Base-by-base conservation (phyloP, 1,140 invertebrate genomes). In the Leptopilina clavipes region DNA sequence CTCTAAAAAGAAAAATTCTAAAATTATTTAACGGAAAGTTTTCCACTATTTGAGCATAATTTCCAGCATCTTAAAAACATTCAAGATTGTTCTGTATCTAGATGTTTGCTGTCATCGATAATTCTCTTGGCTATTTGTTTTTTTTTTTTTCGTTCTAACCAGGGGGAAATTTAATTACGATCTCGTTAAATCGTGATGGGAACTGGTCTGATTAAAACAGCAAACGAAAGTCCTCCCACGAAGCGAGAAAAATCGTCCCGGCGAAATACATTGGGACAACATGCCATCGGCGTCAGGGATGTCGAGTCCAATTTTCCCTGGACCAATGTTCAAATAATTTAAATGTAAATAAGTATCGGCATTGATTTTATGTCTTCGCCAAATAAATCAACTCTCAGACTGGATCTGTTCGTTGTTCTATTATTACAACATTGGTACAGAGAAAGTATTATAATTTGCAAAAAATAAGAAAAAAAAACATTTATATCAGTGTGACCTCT, bases 341-440 rank as follows among this genome's bases (percentile, higher is more conserved):
- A 74, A 74, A 79, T 79, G 59, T 70, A 76, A 79, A 79, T 79
- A 75, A 74, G 78, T 76, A 79, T 76, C 59, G 72, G 72, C 74
- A 76, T 76, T 71, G 77, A 70, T 74, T 79, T 75, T 73, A 52
- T 72, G 25, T 44, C 31, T 54, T 31, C 7, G n/a, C 25, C 14
- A 45, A 31, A 76, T 10, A 25, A 65, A 65, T 65, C 56, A 65
- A 65, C 22, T 31, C 25, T 22, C 5, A 31, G 59, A 65, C n/a
- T 65, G 59, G 59, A 65, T 65, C n/a, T n/a, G n/a, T n/a, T n/a
- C 19, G 22, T 65, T 12, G 5, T 12, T 19, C 25, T n/a, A n/a
- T n/a, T n/a, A n/a, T n/a, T n/a, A n/a, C 12, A 31, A 22, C 25
- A n/a, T 48, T 14, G 12, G 2, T 48, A 14, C 45, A 31, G 25